These are phyloP conservation scores for Nesidiocoris tenuis DNA, from an alignment of 2,888 invertebrate genomes.

Conservation along the genomic window DNA sequence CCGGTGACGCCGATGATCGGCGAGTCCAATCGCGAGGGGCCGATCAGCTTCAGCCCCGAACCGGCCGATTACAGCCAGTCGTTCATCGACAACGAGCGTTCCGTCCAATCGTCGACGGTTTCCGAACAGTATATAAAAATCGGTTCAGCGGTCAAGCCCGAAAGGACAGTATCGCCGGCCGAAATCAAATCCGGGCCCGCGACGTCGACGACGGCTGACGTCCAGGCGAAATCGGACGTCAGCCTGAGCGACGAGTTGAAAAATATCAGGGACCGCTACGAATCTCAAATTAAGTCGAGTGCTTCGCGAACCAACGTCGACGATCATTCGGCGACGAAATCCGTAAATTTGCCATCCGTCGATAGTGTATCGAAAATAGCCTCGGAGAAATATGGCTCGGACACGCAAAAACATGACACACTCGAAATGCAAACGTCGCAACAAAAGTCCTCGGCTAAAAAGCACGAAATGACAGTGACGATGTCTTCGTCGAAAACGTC, in stretches of 20 bases:
- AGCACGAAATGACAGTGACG: constrained; percentile 14
- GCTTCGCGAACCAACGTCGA: not conserved
- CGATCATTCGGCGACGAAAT: not conserved
- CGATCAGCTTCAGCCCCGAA: not conserved
- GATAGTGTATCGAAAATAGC: not conserved
- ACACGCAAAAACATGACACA: not conserved
- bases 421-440: not conserved
- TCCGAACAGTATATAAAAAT: not conserved
- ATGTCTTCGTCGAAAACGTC: constrained; percentile 17
- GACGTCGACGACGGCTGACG: not conserved
- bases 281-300: not conserved
- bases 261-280: not conserved
- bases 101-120: not conserved
- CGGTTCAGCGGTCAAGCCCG: not conserved
- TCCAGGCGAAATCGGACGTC: not conserved
- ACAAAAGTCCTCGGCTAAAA: not conserved
- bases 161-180: not conserved
- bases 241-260: not conserved
- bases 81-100: constrained; percentile 9
- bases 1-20: constrained; percentile 35
- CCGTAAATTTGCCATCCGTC: not conserved
- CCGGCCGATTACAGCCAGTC: constrained; percentile 3
- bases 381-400: too few relatives aligned
- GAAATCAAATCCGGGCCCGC: not conserved
- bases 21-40: constrained; percentile 30